Evolutionary conservation across 2,888 invertebrate genomes (phyloP).

Genomic region (Agelastica alni): DNA sequence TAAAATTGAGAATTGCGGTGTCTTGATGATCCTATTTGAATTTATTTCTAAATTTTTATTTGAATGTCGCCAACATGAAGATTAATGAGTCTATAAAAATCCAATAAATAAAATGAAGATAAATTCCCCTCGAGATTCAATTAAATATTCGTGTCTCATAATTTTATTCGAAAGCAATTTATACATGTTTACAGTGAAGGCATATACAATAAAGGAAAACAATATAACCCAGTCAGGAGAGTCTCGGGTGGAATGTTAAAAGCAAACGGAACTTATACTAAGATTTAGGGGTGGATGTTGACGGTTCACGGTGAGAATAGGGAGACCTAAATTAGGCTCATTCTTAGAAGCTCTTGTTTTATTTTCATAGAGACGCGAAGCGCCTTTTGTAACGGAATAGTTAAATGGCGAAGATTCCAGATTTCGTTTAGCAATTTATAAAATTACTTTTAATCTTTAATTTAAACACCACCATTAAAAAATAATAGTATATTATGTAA

Average conservation of each 20-base stretch:
- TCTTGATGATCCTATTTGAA: too few relatives aligned
- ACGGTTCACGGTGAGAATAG: constrained; percentile 35
- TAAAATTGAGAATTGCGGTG: too few relatives aligned
- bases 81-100: constrained; percentile 29
- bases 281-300: constrained; percentile 39
- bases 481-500: too few relatives aligned
- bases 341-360: constrained; percentile 33
- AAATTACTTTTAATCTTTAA: too few relatives aligned
- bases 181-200: constrained; percentile 35
- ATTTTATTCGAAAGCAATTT: constrained; percentile 35
- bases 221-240: constrained; percentile 33
- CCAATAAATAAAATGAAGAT: constrained; percentile 30
- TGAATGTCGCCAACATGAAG: constrained; percentile 16
- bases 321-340: constrained; percentile 39
- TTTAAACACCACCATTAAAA: too few relatives aligned
- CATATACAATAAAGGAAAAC: constrained; percentile 40
- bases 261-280: constrained; percentile 35
- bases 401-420: constrained; percentile 12
- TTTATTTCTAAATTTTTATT: constrained; percentile 20
- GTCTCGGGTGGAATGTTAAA: constrained; percentile 37
- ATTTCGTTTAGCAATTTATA: background rate
- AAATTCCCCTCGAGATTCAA: constrained; percentile 33
- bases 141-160: constrained; percentile 36
- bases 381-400: constrained; percentile 24
- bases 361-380: constrained; percentile 30